Base-by-base conservation (phyloP, 2,888 invertebrate genomes). In the Tenodera sinensis region DNA sequence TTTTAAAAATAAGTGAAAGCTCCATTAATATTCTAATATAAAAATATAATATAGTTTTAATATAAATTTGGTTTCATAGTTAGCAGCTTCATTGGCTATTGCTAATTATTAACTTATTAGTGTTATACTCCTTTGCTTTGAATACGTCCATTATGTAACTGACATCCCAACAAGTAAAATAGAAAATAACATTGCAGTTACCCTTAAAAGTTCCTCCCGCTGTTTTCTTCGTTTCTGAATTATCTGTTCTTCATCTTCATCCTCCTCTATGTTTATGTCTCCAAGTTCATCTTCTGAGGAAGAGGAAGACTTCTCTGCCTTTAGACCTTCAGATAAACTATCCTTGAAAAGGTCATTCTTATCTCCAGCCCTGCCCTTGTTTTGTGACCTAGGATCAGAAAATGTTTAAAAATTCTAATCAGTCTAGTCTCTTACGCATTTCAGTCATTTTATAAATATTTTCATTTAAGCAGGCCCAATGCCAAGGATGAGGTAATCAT, bases 191-290 rank as follows among this genome's bases (percentile, higher is more conserved):
- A 91, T 71, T 2, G 4, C 3, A 71, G 90, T 92, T 94, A 97
- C 97, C 95, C 97, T 97, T 89, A 98, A 92, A 9, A 99, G 94
- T 92, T 97, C 97, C 93, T 98, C 98, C 83, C 99, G 94, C 92
- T 98, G 97, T 92, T 97, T 97, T 90, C 99, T 95, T 91, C 98
- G 95, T 92, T 96, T 95, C 93, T 98, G 98, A 92, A 99, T 99
- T 91, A 98, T 97, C 91, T 96, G 96, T 93, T 99, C 98, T 92
- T 99, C 99, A 91, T 98, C 97, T 93, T 98, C 98, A 90, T 98
- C 97, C 90, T 97, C 96, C 85, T 96, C 95, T 28, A 97, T 95
- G 92, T 97, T 96, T 89, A 97, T 96, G 91, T 97, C 96, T 28
- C 91, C 92, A 47, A 93, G 91, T 92, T 90, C 92, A 92, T 92